phyloP scores from a whole-genome alignment of 2,797 vertebrate genomes.

The Mormyrops attenuatus region DNA sequence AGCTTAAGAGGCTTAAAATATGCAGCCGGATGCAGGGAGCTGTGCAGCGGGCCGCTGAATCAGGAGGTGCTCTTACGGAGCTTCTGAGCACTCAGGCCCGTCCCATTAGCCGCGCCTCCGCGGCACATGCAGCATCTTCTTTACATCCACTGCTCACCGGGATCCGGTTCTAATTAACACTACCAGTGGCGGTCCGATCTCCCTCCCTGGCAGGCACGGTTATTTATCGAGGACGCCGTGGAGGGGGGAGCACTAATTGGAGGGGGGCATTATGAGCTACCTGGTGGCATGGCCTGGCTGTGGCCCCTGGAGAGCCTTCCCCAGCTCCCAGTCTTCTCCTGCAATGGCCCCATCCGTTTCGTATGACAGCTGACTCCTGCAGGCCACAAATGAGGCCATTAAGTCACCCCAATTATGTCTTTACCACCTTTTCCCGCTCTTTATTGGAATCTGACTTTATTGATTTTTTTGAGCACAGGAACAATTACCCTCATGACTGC shows the following conservation, averaged over 20 bases:
- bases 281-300: background rate
- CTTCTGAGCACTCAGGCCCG: background rate
- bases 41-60: background rate
- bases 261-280: background rate
- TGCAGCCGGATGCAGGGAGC: background rate
- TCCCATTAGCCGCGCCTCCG: background rate
- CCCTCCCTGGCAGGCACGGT: background rate
- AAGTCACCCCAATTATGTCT: conserved; percentile 2
- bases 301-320: background rate
- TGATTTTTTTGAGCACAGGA: conserved; percentile 12
- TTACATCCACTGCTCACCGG: background rate
- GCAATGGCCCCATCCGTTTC: background rate
- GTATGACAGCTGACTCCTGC: background rate
- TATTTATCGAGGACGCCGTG: background rate
- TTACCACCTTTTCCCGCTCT: background rate
- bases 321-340: background rate
- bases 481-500: background rate
- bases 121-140: background rate
- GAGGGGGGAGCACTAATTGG: background rate
- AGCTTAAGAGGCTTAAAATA: background rate
- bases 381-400: background rate
- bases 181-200: background rate
- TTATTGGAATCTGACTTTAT: conserved; percentile 15
- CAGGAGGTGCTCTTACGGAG: background rate
- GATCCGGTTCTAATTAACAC: background rate